These are phyloP conservation scores for Pantala flavescens DNA, from an alignment of 1,140 invertebrate genomes.

Conservation along the genomic window DNA sequence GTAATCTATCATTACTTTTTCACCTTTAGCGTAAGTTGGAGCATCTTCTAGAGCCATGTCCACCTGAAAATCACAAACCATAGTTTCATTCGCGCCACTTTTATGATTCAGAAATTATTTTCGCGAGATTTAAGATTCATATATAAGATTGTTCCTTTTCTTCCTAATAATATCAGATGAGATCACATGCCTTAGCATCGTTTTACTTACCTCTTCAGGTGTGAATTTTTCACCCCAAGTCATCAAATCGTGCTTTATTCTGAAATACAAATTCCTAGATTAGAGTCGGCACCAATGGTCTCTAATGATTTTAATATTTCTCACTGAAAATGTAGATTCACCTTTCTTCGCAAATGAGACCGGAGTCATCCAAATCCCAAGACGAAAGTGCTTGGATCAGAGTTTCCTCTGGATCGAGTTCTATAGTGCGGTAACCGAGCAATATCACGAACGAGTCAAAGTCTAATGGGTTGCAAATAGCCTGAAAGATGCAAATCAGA, in stretches of 20 bases:
- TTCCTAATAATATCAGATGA: no score
- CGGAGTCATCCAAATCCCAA: constrained; percentile 46
- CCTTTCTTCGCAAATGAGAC: constrained; percentile 47
- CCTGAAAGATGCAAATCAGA: constrained; percentile 28
- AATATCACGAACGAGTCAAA: constrained; percentile 48
- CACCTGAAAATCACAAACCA: constrained; percentile 27
- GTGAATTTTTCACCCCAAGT: constrained; percentile 48
- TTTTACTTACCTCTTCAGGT: constrained; percentile 33
- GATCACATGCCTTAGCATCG: no score
- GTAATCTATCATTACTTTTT: constrained; percentile 46
- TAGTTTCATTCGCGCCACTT: background rate
- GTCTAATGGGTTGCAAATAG: constrained; percentile 37
- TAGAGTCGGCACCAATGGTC: no score
- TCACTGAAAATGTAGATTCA: constrained; percentile 22
- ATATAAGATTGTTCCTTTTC: no score
- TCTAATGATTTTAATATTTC: no score
- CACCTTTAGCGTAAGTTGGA: constrained; percentile 32
- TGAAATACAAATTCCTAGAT: constrained; percentile 26
- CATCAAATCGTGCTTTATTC: constrained; percentile 47
- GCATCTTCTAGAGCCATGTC: constrained; percentile 49
- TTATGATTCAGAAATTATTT: no score
- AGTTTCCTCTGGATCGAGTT: constrained; percentile 48
- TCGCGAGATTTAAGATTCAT: no score
- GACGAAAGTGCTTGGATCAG: constrained; percentile 45
- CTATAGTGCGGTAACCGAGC: constrained; percentile 45